Conservation (phyloP, 2,797 vertebrate genomes). For the Diplodus sargus region DNA sequence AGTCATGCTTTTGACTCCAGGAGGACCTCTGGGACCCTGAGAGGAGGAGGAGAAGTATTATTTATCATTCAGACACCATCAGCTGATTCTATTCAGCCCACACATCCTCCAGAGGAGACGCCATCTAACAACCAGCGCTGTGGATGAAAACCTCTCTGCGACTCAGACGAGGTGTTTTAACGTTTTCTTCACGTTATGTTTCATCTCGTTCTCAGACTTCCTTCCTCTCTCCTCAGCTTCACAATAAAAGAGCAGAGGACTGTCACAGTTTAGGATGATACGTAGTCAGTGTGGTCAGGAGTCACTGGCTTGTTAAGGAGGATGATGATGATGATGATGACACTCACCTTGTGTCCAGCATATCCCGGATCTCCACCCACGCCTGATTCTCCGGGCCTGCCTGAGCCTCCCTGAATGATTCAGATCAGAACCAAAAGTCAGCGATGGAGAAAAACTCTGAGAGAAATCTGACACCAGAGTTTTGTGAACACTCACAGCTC, state of each 20-base stretch:
- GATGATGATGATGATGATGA: not conserved
- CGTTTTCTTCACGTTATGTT: too few species aligned
- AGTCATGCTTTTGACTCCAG: constrained; percentile 73
- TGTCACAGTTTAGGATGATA: not conserved
- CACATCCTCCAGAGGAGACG: too few species aligned
- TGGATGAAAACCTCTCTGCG: too few species aligned
- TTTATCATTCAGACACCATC: not conserved
- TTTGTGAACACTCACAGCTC: constrained; percentile 79
- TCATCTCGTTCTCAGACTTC: too few species aligned
- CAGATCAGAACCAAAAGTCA: constrained; percentile 22
- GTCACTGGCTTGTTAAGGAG: not conserved
- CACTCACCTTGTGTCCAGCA: constrained; percentile 78
- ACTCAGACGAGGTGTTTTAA: too few species aligned
- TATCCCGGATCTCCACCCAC: constrained; percentile 65
- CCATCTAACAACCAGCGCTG: too few species aligned
- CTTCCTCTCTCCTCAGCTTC: too few species aligned
- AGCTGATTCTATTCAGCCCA: not conserved
- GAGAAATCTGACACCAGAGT: not conserved
- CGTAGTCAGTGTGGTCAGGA: not conserved
- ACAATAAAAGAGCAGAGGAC: too few species aligned
- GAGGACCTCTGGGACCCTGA: constrained; percentile 86
- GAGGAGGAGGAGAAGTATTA: not conserved
- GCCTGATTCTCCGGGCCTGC: constrained; percentile 67
- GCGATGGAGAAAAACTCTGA: not conserved
- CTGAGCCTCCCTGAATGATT: constrained; percentile 77